Conservation (phyloP, 1,140 invertebrate genomes). For the Paramacrobiotus metropolitanus region DNA sequence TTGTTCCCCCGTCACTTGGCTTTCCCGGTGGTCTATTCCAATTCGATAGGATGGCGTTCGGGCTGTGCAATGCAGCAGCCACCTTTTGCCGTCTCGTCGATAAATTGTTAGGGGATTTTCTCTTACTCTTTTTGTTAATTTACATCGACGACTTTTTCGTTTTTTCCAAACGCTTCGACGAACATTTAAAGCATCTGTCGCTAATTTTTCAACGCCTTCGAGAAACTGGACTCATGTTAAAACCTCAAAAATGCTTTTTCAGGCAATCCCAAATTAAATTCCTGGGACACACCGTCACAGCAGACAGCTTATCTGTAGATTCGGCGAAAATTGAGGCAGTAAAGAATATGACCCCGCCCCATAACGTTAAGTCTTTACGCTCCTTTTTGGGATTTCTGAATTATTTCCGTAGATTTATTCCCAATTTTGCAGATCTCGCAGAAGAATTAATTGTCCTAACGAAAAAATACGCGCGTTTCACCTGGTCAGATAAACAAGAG, state of each 20-base stretch:
- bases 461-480: neutral
- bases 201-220: neutral
- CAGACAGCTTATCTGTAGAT: neutral
- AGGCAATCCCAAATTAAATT: neutral
- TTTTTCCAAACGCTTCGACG: neutral
- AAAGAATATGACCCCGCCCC: neutral
- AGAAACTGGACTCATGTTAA: neutral
- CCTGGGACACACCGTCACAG: neutral
- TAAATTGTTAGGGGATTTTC: neutral
- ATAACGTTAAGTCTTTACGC: neutral
- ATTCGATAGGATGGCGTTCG: constrained; percentile 7
- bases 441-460: neutral
- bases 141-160: neutral
- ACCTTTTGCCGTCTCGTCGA: constrained; percentile 7
- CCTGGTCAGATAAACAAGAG: neutral
- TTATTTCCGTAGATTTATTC: neutral
- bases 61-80: constrained; percentile 7
- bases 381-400: neutral
- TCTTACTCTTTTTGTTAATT: neutral
- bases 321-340: neutral
- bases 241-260: neutral
- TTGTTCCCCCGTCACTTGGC: constrained; percentile 6
- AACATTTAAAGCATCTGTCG: neutral
- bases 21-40: constrained; percentile 8
- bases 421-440: neutral